A percentile compares a stretch with the other conserved stretches of the same genome.
phyloP scores from a whole-genome alignment of 2,888 invertebrate genomes.

The Eudasyphora cyanicolor region DNA sequence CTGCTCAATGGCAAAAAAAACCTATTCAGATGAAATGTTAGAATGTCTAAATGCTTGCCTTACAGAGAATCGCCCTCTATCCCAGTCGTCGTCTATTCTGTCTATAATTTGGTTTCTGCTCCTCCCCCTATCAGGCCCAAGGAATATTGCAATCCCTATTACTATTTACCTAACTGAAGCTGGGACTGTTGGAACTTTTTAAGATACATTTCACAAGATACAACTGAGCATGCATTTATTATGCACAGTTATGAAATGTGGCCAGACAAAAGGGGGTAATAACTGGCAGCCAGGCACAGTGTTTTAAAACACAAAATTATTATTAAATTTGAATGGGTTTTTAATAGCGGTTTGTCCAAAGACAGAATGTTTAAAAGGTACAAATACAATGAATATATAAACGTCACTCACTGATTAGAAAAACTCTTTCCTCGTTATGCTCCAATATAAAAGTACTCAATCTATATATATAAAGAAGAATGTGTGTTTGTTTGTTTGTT shows the following conservation, averaged over 20 bases:
- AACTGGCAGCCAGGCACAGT: background rate
- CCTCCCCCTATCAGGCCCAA: too few species aligned
- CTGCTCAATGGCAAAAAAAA: background rate
- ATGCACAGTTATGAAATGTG: slow-evolving; percentile 49
- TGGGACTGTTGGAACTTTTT: background rate
- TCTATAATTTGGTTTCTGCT: background rate
- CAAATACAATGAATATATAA: too few species aligned
- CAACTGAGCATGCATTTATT: slow-evolving; percentile 50
- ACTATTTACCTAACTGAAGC: background rate
- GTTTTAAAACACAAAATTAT: too few species aligned
- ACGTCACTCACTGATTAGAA: too few species aligned
- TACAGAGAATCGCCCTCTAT: slow-evolving; percentile 4
- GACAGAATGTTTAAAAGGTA: too few species aligned
- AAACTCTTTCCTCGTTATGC: too few species aligned
- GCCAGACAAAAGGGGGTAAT: slow-evolving; percentile 12
- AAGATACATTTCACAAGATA: background rate
- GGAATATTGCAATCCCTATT: too few species aligned
- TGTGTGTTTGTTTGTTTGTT: too few species aligned
- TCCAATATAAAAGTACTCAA: too few species aligned
- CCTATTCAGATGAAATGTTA: slow-evolving; percentile 59
- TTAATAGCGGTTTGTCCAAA: too few species aligned
- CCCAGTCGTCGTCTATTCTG: background rate
- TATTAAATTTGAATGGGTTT: too few species aligned
- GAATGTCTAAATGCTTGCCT: slow-evolving; percentile 60
- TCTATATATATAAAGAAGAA: too few species aligned